A percentile compares a stretch with the other conserved stretches of the same genome.
Evolutionary conservation across 2,888 invertebrate genomes (phyloP).

Genomic region (Rhingia campestris): DNA sequence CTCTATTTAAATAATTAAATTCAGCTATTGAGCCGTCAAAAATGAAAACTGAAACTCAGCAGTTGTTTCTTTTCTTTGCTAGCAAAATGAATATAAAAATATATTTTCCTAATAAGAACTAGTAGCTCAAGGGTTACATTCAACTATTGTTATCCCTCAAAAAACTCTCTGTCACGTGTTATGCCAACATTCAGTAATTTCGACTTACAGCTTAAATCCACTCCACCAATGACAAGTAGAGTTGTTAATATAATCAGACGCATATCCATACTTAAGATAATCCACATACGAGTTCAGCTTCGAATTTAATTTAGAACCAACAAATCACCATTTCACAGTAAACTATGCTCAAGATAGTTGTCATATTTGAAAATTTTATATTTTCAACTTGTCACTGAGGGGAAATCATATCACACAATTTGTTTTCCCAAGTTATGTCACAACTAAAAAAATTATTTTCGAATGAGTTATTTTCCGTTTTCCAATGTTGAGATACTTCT

Average conservation of each 20-base stretch:
- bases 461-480: no score
- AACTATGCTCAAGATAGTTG: conserved; percentile 32
- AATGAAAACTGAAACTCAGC: no score
- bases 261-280: conserved; percentile 63
- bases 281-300: conserved; percentile 49
- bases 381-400: conserved; percentile 43
- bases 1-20: no score
- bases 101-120: no score
- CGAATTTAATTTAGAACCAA: conserved; percentile 30
- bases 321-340: conserved; percentile 44
- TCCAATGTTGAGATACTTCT: not conserved
- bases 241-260: conserved; percentile 47
- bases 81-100: no score
- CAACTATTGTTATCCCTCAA: no score
- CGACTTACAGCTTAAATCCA: conserved; percentile 59
- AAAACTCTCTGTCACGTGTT: no score
- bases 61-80: no score
- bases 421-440: conserved; percentile 10
- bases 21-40: no score
- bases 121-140: no score
- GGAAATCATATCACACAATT: conserved; percentile 12
- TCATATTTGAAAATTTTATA: conserved; percentile 61
- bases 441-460: conserved; percentile 17
- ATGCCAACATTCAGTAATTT: not conserved
- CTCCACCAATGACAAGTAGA: conserved; percentile 36